phyloP scores from a whole-genome alignment of 92 coral and sea anemone genomes.

The Siderastrea siderea region DNA sequence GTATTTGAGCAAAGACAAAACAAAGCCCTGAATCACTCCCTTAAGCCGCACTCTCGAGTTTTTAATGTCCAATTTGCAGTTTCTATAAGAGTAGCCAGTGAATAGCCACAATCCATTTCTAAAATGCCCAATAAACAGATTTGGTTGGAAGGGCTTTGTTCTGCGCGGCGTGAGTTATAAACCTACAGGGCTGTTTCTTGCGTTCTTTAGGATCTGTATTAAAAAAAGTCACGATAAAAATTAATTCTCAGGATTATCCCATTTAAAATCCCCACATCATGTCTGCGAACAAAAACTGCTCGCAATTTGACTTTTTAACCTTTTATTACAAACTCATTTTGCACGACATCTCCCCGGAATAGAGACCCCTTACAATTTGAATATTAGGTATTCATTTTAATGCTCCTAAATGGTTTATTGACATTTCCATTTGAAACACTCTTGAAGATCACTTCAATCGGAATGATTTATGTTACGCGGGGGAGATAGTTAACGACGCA shows the following conservation, averaged over 20 bases:
- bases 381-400: not conserved
- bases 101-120: constrained; percentile 2
- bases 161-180: constrained; percentile 20
- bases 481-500: not conserved
- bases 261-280: constrained; percentile 24
- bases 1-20: constrained; percentile 22
- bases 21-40: constrained; percentile 15
- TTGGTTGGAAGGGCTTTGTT: constrained; percentile 46
- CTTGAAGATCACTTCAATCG: not conserved
- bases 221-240: constrained; percentile 30
- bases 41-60: not conserved
- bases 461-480: not conserved
- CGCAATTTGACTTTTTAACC: constrained; percentile 40
- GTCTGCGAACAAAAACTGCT: constrained; percentile 8
- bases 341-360: constrained; percentile 1
- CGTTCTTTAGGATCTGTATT: constrained; percentile 26
- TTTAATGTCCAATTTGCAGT: constrained; percentile 17
- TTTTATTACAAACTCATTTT: constrained; percentile 32
- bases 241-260: constrained; percentile 31
- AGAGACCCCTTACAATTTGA: not conserved
- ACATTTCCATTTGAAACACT: constrained; percentile 16
- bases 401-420: constrained; percentile 24
- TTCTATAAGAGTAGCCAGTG: not conserved
- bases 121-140: constrained; percentile 20
- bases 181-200: constrained; percentile 55